A percentile compares a stretch with the other conserved stretches of the same genome.
Conservation (phyloP, 2,797 vertebrate genomes). For the Dendrocincla tyrannina region DNA sequence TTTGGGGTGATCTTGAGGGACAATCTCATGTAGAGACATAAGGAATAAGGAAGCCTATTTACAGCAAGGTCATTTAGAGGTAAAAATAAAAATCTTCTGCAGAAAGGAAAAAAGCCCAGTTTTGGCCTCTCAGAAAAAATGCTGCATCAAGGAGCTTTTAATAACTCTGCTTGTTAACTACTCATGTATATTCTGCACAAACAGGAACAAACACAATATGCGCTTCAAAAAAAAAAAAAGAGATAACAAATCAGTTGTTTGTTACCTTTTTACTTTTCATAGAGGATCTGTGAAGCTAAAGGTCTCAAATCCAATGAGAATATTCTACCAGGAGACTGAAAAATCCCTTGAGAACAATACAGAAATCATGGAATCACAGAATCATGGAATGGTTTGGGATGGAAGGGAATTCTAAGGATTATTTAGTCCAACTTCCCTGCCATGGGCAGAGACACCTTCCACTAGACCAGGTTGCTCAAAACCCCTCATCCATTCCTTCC, state of each 20-base stretch:
- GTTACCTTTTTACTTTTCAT: not conserved
- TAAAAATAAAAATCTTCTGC: not conserved
- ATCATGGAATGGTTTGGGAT: rapidly evolving
- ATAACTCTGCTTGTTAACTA: not conserved
- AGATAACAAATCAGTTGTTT: not conserved
- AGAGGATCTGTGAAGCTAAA: not conserved
- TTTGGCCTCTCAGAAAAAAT: not conserved
- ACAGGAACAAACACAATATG: not conserved
- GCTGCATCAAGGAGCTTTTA: not conserved
- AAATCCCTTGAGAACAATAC: not conserved
- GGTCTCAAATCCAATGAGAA: not conserved
- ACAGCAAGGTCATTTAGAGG: not conserved
- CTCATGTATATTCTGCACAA: not conserved
- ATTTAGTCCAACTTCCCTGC: not conserved
- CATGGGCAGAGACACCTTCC: not conserved
- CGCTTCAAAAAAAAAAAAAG: not conserved
- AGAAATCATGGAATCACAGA: not conserved
- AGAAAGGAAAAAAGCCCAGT: not conserved
- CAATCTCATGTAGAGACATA: not conserved
- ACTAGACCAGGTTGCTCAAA: not conserved
- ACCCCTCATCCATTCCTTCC: not conserved
- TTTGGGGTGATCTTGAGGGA: not conserved
- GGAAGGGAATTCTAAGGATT: not conserved
- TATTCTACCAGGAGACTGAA: not conserved
- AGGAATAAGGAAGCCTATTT: not conserved